Evolutionary conservation across 92 coral and sea anemone species (phyloP).

Genomic region (Palythoa grandiflora): DNA sequence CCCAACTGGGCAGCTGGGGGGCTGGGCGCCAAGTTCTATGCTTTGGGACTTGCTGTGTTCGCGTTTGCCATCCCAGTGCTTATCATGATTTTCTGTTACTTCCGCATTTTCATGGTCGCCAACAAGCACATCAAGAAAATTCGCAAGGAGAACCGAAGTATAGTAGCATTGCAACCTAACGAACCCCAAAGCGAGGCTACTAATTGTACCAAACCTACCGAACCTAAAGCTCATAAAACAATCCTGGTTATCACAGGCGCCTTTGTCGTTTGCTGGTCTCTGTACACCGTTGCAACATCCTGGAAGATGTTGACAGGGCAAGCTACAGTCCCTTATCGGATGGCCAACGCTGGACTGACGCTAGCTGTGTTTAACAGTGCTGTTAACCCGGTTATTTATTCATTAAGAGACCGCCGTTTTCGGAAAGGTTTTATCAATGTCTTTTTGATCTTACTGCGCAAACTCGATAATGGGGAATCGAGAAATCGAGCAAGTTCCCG

Average conservation of each 20-base stretch:
- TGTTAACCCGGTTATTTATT: slow-evolving; percentile 61
- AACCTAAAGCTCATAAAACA: slow-evolving; percentile 71
- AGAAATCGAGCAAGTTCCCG: slow-evolving; percentile 45
- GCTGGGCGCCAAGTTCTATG: slow-evolving; percentile 45
- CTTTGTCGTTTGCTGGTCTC: slow-evolving; percentile 59
- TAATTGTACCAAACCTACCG: slow-evolving; percentile 3
- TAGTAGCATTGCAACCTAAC: slow-evolving; percentile 25
- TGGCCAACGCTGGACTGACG: slow-evolving; percentile 65
- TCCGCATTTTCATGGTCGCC: slow-evolving; percentile 59
- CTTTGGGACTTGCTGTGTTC: slow-evolving; percentile 42
- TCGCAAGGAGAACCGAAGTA: slow-evolving; percentile 45
- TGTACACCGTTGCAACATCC: slow-evolving; percentile 55
- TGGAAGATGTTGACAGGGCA: slow-evolving; percentile 53
- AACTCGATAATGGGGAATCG: slow-evolving; percentile 1
- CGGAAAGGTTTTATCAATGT: slow-evolving; percentile 63
- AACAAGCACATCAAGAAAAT: slow-evolving; percentile 55
- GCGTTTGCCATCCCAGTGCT: slow-evolving; percentile 60
- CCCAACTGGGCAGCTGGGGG: slow-evolving; percentile 70
- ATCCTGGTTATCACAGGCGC: slow-evolving; percentile 63
- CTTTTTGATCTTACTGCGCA: slow-evolving; percentile 46
- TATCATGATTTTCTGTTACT: slow-evolving; percentile 61
- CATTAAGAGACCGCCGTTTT: slow-evolving; percentile 70
- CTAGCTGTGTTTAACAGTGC: slow-evolving; percentile 56
- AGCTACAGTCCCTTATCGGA: slow-evolving; percentile 57
- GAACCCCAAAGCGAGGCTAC: neutral